Percentiles rank a stretch among this genome's conserved stretches.
phyloP scores from a whole-genome alignment of 2,888 invertebrate genomes.

The Mantis religiosa region DNA sequence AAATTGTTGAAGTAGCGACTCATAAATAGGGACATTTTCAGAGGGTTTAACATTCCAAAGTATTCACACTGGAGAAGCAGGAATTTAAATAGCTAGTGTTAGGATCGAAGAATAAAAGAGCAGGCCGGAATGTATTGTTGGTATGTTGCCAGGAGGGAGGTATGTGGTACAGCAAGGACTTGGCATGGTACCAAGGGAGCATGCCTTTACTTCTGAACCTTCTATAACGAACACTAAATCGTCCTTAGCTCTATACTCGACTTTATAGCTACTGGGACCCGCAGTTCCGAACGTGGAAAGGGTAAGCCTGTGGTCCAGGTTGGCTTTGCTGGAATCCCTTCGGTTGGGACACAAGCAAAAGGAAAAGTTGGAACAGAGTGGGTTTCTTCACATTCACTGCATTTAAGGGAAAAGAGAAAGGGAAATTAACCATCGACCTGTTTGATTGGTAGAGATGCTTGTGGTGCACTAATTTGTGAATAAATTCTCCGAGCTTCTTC shows the following conservation, averaged over 20 bases:
- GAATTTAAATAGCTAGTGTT: background rate
- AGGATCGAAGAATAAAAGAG: background rate
- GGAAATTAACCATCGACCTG: background rate
- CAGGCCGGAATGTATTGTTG: background rate
- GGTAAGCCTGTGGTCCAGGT: background rate
- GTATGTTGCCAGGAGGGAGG: background rate
- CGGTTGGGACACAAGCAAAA: background rate
- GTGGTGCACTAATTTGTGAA: background rate
- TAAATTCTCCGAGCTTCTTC: background rate
- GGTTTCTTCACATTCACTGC: background rate
- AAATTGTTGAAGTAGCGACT: too few relatives aligned
- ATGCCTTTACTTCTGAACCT: background rate
- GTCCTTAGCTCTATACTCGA: background rate
- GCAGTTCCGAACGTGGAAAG: background rate
- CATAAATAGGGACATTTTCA: too few relatives aligned
- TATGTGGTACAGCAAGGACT: background rate
- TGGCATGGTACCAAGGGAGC: conserved; percentile 5
- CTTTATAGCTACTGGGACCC: background rate
- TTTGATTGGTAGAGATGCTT: background rate
- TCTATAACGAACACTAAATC: conserved; percentile 7
- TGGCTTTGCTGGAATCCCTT: background rate
- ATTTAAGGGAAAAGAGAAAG: background rate
- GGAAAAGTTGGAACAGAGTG: background rate
- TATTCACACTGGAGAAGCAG: background rate
- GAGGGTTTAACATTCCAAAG: too few relatives aligned